A percentile compares a stretch with the other conserved stretches of the same genome.
Evolutionary conservation across 2,888 invertebrate species (phyloP).

Genomic region (Campoplex capitator): DNA sequence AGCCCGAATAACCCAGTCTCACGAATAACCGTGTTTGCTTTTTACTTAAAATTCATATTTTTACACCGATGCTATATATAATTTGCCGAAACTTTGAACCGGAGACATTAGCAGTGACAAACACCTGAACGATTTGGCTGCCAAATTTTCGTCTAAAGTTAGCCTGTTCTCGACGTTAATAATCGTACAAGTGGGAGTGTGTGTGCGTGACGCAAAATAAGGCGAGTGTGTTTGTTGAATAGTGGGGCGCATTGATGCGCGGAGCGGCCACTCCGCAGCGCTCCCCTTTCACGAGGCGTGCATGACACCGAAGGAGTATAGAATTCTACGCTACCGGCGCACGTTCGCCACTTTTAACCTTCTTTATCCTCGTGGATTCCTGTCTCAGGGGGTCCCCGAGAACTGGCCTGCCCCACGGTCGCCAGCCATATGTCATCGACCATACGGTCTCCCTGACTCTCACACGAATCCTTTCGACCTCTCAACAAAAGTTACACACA

Average conservation of each 20-base stretch:
- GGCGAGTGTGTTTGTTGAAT: slow-evolving; percentile 77
- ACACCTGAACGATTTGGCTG: not conserved
- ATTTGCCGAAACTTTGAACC: not conserved
- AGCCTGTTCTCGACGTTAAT: not conserved
- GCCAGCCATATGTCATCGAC: slow-evolving; percentile 68
- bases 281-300: slow-evolving; percentile 83
- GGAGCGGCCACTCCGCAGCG: slow-evolving; percentile 85
- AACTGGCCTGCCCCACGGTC: slow-evolving; percentile 84
- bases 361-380: slow-evolving; percentile 70
- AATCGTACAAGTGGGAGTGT: not conserved
- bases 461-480: slow-evolving; percentile 28
- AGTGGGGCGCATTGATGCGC: slow-evolving; percentile 84
- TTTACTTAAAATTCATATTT: not conserved
- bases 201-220: slow-evolving; percentile 64
- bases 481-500: not conserved
- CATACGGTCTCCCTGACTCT: slow-evolving; percentile 2
- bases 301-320: slow-evolving; percentile 76
- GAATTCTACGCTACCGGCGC: slow-evolving; percentile 47
- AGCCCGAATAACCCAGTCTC: not conserved
- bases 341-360: slow-evolving; percentile 51
- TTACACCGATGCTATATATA: not conserved
- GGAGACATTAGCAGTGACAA: not conserved
- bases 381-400: slow-evolving; percentile 80
- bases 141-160: slow-evolving; percentile 26
- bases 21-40: not conserved